phyloP scores from a whole-genome alignment of 2,888 invertebrate genomes.

The Lucinisca nassula region DNA sequence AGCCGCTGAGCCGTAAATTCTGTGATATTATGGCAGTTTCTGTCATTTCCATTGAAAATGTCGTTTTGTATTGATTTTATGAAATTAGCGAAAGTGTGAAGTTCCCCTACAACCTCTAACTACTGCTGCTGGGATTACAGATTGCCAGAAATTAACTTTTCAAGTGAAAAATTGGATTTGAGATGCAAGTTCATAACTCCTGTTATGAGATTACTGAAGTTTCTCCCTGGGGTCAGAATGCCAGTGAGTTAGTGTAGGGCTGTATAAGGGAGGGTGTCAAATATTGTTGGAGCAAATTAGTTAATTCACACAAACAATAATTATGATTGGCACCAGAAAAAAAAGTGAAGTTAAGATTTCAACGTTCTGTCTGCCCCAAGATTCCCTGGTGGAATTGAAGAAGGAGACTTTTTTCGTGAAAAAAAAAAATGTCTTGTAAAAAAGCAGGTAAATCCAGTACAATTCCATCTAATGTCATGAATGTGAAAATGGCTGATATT shows the following conservation, averaged over 20 bases:
- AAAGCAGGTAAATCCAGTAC: too few species aligned
- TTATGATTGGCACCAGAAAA: background rate
- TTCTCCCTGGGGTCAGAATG: background rate
- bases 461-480: too few species aligned
- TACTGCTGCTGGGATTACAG: background rate
- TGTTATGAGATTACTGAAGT: background rate
- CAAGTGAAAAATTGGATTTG: conserved; percentile 60
- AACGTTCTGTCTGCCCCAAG: too few species aligned
- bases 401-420: too few species aligned
- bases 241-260: background rate
- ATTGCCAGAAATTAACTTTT: conserved; percentile 10
- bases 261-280: background rate
- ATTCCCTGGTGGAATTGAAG: background rate
- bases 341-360: too few species aligned
- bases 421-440: too few species aligned
- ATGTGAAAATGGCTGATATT: too few species aligned
- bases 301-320: conserved; percentile 13
- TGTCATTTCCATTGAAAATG: conserved; percentile 51
- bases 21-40: conserved; percentile 63
- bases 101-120: conserved; percentile 8
- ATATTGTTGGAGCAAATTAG: conserved; percentile 1
- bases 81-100: conserved; percentile 60
- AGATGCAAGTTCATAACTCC: conserved; percentile 68
- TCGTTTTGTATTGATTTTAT: conserved; percentile 66
- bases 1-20: conserved; percentile 62